phyloP scores from a whole-genome alignment of 2,113 vertebrate genomes.

The Stercorarius parasiticus region DNA sequence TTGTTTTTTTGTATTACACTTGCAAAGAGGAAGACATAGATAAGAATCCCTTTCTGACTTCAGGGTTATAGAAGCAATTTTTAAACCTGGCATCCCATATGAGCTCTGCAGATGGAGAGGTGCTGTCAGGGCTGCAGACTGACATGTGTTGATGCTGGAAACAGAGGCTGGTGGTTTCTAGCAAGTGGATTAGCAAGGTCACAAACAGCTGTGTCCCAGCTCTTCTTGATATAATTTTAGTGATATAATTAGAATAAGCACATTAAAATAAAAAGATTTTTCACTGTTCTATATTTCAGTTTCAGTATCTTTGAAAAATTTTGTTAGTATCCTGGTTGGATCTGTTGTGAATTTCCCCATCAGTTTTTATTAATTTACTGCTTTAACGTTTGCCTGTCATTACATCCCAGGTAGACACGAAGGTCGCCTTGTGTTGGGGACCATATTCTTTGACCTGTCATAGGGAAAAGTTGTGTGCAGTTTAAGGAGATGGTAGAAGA shows the following conservation, averaged over 20 bases:
- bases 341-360: background rate
- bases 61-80: background rate
- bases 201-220: background rate
- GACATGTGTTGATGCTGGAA: background rate
- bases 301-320: background rate
- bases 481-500: background rate
- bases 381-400: background rate
- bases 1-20: background rate
- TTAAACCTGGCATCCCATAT: background rate
- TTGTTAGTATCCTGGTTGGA: background rate
- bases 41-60: background rate
- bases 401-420: background rate
- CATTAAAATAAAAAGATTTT: background rate
- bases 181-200: background rate
- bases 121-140: background rate
- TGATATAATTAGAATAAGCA: background rate
- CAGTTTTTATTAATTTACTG: background rate
- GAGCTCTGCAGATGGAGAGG: background rate
- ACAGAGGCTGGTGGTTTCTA: background rate
- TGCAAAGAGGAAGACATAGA: background rate
- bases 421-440: background rate
- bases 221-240: background rate
- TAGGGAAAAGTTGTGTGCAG: background rate
- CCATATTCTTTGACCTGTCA: background rate
- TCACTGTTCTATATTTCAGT: background rate